Evolutionary conservation across 2,888 invertebrate species (phyloP).

Genomic region (Syrphus vitripennis): DNA sequence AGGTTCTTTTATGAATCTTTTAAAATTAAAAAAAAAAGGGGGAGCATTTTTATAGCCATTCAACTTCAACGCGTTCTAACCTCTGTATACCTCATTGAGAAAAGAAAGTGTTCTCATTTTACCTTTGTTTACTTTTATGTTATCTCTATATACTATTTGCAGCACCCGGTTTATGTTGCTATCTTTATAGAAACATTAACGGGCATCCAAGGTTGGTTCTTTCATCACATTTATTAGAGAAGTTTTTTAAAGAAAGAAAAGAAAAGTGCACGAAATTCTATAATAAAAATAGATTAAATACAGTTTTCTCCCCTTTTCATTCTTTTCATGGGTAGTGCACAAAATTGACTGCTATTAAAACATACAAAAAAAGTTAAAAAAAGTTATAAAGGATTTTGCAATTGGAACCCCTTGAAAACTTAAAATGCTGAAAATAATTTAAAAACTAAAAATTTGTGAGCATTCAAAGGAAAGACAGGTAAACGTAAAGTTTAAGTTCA

Average conservation of each 20-base stretch:
- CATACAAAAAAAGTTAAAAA: no score
- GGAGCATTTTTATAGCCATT: not conserved
- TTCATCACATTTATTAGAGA: slow-evolving; percentile 25
- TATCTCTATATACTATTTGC: slow-evolving; percentile 1
- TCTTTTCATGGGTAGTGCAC: not conserved
- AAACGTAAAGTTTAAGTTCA: not conserved
- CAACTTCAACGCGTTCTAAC: not conserved
- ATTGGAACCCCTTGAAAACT: not conserved
- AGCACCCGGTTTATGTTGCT: slow-evolving; percentile 8
- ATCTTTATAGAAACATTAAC: slow-evolving; percentile 12
- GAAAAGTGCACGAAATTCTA: not conserved
- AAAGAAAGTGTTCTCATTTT: not conserved
- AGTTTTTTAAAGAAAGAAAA: not conserved
- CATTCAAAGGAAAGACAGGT: not conserved
- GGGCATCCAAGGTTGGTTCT: slow-evolving; percentile 51
- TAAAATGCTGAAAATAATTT: not conserved
- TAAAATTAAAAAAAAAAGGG: slow-evolving; percentile 16
- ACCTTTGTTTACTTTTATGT: slow-evolving; percentile 18
- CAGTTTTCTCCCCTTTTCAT: slow-evolving; percentile 1
- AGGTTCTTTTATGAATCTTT: slow-evolving; percentile 21
- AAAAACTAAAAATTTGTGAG: not conserved
- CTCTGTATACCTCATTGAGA: not conserved
- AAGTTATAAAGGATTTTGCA: not conserved
- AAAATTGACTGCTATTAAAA: not conserved
- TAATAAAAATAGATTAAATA: slow-evolving; percentile 16